Percentiles rank a stretch among this genome's conserved stretches.
phyloP scores from a whole-genome alignment of 2,113 vertebrate genomes.

The Promerops cafer region DNA sequence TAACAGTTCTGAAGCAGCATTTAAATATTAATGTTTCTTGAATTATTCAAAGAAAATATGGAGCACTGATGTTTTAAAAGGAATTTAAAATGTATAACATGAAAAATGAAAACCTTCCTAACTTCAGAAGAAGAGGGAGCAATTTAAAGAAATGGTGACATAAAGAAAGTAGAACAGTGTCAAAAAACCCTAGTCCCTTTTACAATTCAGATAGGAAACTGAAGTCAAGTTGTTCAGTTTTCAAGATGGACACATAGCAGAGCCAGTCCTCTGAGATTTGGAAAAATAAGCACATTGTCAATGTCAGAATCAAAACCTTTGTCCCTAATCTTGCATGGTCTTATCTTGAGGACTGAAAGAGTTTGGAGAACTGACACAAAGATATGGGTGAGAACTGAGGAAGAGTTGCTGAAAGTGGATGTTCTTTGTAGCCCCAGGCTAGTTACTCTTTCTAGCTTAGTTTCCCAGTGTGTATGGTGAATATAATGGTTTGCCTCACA shows the following conservation, averaged over 20 bases:
- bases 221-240: neutral
- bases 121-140: neutral
- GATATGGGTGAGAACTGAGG: rapidly evolving
- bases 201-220: neutral
- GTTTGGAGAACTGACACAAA: neutral
- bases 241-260: neutral
- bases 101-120: neutral
- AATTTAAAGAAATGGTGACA: neutral
- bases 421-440: neutral
- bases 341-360: neutral
- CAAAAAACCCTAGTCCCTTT: neutral
- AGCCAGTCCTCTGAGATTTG: neutral
- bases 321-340: neutral
- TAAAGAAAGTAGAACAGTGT: neutral
- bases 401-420: neutral
- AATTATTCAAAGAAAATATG: neutral
- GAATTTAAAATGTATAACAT: neutral
- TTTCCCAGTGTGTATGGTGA: neutral
- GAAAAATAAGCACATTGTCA: neutral
- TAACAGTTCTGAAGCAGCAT: neutral
- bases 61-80: neutral
- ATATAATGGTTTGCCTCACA: neutral
- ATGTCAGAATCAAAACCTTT: neutral
- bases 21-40: neutral
- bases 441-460: neutral